Conservation (phyloP, 1,140 invertebrate species). For the honey bee (Apis mellifera) region DNA sequence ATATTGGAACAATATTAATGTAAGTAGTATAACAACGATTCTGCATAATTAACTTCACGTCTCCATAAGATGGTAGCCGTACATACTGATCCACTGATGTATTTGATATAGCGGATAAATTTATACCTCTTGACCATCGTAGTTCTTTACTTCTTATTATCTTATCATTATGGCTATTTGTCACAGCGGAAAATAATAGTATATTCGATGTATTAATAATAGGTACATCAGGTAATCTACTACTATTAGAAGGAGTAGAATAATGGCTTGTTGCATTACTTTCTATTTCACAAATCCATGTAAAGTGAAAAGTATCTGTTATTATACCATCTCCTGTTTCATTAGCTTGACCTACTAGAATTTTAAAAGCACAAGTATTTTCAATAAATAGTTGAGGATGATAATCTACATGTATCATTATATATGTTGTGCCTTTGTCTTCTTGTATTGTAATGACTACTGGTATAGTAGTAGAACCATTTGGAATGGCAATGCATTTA, state of each 20-base stretch:
- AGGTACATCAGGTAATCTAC: slow-evolving; percentile 73
- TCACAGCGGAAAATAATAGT: slow-evolving; percentile 68
- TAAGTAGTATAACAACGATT: slow-evolving; percentile 82
- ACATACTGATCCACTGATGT: slow-evolving; percentile 84
- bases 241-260: slow-evolving; percentile 73
- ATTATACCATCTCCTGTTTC: slow-evolving; percentile 63
- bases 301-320: slow-evolving; percentile 74
- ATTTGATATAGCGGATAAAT: slow-evolving; percentile 65
- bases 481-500: slow-evolving; percentile 77
- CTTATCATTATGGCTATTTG: slow-evolving; percentile 54
- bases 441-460: slow-evolving; percentile 82
- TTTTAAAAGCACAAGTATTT: slow-evolving; percentile 79
- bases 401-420: slow-evolving; percentile 83
- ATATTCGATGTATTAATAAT: slow-evolving; percentile 50
- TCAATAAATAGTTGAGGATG: slow-evolving; percentile 83
- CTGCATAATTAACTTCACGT: slow-evolving; percentile 87
- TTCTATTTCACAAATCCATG: slow-evolving; percentile 76
- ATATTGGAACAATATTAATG: slow-evolving; percentile 85
- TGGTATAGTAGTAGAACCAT: slow-evolving; percentile 74
- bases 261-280: slow-evolving; percentile 72
- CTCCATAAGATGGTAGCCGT: slow-evolving; percentile 84
- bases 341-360: slow-evolving; percentile 75
- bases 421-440: slow-evolving; percentile 82
- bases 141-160: slow-evolving; percentile 54
- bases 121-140: slow-evolving; percentile 74